These are phyloP conservation scores for Anser cygnoides DNA, from an alignment of 2,113 vertebrate genomes.

Conservation along the genomic window DNA sequence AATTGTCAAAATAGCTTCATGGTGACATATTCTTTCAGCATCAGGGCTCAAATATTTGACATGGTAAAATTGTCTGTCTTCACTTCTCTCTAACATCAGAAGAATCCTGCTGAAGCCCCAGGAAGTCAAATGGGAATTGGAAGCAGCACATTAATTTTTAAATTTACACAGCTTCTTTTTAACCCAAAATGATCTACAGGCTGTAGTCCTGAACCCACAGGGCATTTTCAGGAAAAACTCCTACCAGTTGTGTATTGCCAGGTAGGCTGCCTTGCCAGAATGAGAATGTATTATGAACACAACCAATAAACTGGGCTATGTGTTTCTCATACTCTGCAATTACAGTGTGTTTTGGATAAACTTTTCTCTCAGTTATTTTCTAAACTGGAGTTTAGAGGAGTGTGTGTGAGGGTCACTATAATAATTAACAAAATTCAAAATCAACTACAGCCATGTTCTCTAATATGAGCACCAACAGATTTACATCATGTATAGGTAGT, in stretches of 20 bases:
- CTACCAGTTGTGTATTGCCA: background rate
- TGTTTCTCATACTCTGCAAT: accelerated
- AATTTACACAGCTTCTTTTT: background rate
- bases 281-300: accelerated
- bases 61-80: background rate
- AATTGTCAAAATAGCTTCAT: background rate
- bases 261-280: background rate
- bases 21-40: background rate
- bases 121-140: background rate
- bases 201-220: background rate
- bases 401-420: background rate
- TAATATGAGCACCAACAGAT: background rate
- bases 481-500: accelerated
- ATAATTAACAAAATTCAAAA: background rate
- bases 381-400: background rate
- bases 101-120: background rate
- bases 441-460: background rate
- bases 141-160: background rate
- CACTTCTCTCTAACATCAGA: background rate
- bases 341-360: background rate
- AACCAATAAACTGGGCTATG: background rate
- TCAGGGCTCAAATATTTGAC: background rate
- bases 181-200: background rate
- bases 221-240: background rate
- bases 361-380: background rate